Evolutionary conservation across 2,113 vertebrate species (phyloP).

Genomic region (Hirundichthys speculiger): DNA sequence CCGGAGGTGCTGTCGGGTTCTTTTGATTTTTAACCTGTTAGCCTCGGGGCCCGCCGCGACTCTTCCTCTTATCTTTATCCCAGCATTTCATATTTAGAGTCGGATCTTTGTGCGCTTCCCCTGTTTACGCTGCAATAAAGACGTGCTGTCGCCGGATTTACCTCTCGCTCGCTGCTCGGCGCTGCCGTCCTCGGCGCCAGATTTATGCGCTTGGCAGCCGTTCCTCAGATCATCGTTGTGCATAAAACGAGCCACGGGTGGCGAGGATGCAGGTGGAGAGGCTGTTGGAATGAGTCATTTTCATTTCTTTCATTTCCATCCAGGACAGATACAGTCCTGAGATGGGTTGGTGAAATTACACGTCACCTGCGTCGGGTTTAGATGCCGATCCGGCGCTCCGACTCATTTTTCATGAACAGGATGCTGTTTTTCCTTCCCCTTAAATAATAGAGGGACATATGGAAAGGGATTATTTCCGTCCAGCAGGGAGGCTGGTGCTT

Average conservation of each 20-base stretch:
- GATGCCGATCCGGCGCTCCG: conserved; percentile 10
- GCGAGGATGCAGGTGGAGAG: conserved; percentile 3
- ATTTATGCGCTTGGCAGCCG: conserved; percentile 41
- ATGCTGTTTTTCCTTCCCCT: too few relatives aligned
- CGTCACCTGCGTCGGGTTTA: conserved; percentile 7
- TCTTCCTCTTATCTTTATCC: neutral
- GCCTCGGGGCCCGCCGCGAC: neutral
- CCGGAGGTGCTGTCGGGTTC: too few relatives aligned
- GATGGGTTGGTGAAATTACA: conserved; percentile 10
- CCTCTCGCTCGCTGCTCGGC: neutral
- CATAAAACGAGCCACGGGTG: conserved; percentile 43
- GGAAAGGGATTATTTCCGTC: neutral
- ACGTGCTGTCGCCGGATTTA: conserved; percentile 35
- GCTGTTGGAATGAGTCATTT: conserved; percentile 16
- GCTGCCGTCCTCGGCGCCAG: conserved; percentile 36
- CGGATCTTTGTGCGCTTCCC: conserved; percentile 6
- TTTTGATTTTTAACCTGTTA: too few relatives aligned
- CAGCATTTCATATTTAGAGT: conserved; percentile 5
- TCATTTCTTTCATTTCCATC: conserved; percentile 16
- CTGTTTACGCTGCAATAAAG: conserved; percentile 42
- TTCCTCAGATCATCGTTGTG: conserved; percentile 43
- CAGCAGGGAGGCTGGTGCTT: conserved; percentile 49
- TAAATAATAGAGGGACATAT: too few relatives aligned
- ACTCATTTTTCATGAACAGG: too few relatives aligned
- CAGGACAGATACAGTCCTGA: conserved; percentile 9